A percentile compares a stretch with the other conserved stretches of the same genome.
phyloP scores from a whole-genome alignment of 2,113 vertebrate genomes.

The Parotia lawesii region DNA sequence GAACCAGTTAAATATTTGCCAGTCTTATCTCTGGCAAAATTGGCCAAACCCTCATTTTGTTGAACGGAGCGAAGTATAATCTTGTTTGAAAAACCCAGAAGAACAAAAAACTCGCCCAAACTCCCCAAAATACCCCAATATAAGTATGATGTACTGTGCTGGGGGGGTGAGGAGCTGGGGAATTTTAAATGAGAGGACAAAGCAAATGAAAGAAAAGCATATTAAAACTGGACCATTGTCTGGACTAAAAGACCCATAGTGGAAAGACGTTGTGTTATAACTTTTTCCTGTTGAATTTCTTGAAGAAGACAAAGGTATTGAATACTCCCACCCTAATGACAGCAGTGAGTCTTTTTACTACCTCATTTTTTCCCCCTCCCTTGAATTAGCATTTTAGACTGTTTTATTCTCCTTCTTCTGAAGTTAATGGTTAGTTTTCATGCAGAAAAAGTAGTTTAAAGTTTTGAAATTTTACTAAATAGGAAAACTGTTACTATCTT shows the following conservation, averaged over 20 bases:
- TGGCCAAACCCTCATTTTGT: background rate
- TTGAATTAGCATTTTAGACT: background rate
- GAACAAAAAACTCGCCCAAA: background rate
- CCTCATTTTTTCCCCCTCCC: background rate
- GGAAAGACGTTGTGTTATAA: background rate
- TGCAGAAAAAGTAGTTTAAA: background rate
- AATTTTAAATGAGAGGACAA: background rate
- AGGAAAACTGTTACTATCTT: background rate
- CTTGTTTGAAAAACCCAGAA: background rate
- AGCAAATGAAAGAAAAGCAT: background rate
- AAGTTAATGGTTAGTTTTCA: background rate
- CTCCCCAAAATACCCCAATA: accelerated
- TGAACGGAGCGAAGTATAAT: background rate
- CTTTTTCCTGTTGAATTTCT: background rate
- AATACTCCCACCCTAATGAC: background rate
- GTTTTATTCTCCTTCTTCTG: background rate
- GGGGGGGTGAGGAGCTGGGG: background rate
- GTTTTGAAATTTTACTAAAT: background rate
- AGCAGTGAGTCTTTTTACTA: background rate
- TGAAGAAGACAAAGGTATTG: background rate
- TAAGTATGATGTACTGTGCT: background rate
- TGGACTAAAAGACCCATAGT: background rate
- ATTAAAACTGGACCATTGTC: background rate
- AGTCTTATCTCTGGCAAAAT: background rate
- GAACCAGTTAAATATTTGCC: background rate